Evolutionary conservation across 2,113 vertebrate species (phyloP).

Genomic region (Indicator maculatus): DNA sequence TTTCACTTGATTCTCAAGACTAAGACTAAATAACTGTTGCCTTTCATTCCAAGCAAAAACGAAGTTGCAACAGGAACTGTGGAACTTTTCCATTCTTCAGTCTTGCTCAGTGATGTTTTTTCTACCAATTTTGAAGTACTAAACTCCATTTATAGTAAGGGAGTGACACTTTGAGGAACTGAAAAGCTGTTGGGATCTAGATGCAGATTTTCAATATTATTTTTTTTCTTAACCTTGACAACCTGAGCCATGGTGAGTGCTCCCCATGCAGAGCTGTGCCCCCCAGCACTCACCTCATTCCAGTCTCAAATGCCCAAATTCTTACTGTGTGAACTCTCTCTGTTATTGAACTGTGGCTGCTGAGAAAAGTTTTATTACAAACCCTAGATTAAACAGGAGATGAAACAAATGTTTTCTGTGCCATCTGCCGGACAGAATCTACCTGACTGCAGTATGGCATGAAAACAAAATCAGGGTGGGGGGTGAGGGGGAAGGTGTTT

Average conservation of each 20-base stretch:
- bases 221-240: not conserved
- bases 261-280: not conserved
- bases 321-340: not conserved
- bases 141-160: not conserved
- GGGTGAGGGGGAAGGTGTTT: not conserved
- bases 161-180: not conserved
- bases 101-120: not conserved
- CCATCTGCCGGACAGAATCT: not conserved
- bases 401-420: not conserved
- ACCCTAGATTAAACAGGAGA: not conserved
- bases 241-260: not conserved
- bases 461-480: not conserved
- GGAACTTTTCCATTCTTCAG: not conserved
- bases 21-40: not conserved
- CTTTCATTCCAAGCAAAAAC: not conserved
- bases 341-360: not conserved
- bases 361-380: slow-evolving; percentile 11
- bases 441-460: not conserved
- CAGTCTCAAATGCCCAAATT: not conserved
- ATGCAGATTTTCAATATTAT: not conserved
- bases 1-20: not conserved
- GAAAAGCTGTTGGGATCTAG: not conserved
- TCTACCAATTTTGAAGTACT: not conserved
- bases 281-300: not conserved
- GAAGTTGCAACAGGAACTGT: not conserved